Conservation (phyloP, 2,888 invertebrate genomes). For the Catocala nupta region DNA sequence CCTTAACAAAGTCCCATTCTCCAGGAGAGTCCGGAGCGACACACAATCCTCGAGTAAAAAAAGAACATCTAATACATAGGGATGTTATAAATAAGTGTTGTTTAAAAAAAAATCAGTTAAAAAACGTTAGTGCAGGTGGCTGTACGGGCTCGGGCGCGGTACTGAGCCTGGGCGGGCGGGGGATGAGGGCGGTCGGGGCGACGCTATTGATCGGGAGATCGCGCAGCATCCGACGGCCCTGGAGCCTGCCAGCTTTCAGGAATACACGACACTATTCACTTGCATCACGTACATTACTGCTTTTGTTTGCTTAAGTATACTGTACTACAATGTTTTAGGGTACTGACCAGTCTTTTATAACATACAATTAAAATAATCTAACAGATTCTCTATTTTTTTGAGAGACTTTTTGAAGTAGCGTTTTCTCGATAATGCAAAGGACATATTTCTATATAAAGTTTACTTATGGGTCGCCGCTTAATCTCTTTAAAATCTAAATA, state of each 20-base stretch:
- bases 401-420: too few species aligned
- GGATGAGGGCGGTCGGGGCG: constrained; percentile 40
- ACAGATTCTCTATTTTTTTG: too few species aligned
- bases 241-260: constrained; percentile 45
- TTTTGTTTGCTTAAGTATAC: background rate
- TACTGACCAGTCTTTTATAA: background rate
- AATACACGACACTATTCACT: constrained; percentile 24
- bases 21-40: constrained; percentile 62
- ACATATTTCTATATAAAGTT: too few species aligned
- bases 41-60: constrained; percentile 39
- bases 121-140: constrained; percentile 41
- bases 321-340: too few species aligned
- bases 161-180: constrained; percentile 61
- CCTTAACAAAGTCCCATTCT: constrained; percentile 73
- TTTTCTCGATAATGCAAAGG: too few species aligned
- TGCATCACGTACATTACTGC: constrained; percentile 55
- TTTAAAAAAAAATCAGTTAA: constrained; percentile 38
- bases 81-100: constrained; percentile 35
- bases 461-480: too few species aligned
- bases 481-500: too few species aligned
- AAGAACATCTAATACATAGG: constrained; percentile 33
- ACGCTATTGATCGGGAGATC: constrained; percentile 72
- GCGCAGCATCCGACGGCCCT: constrained; percentile 75
- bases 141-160: constrained; percentile 60
- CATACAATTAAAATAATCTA: too few species aligned